Percentiles rank a stretch among this genome's conserved stretches.
phyloP scores from a whole-genome alignment of 2,888 invertebrate species.

The Artemia sp. region DNA sequence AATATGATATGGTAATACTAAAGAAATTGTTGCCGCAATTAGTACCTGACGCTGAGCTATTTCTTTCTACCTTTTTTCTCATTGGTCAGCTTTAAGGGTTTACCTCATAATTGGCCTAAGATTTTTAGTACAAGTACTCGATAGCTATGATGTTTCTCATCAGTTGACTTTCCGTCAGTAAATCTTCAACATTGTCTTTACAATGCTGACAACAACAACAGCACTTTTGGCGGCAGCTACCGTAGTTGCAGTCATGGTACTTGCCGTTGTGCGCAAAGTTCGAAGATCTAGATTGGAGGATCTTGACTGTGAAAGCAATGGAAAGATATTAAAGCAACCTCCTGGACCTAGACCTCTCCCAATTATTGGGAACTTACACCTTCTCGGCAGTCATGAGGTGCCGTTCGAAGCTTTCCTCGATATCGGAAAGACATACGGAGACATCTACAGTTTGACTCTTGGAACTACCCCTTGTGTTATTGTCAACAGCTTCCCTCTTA shows the following conservation, averaged over 20 bases:
- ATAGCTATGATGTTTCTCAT: not conserved
- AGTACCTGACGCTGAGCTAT: too few species aligned
- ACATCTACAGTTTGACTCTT: slow-evolving; percentile 50
- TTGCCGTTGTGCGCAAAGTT: not conserved
- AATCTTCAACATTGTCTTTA: not conserved
- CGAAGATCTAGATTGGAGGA: not conserved
- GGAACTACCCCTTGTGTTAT: slow-evolving; percentile 52
- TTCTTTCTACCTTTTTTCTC: too few species aligned
- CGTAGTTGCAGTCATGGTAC: not conserved
- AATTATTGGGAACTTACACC: slow-evolving; percentile 50
- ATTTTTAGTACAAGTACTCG: slow-evolving; percentile 8
- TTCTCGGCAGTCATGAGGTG: slow-evolving; percentile 42
- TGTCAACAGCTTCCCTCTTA: slow-evolving; percentile 51
- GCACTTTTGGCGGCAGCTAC: not conserved
- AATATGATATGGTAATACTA: too few species aligned
- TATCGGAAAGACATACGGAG: slow-evolving; percentile 50
- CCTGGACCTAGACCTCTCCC: slow-evolving; percentile 52
- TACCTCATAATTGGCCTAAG: slow-evolving; percentile 3
- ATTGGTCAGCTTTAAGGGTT: too few species aligned
- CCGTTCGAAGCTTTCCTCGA: slow-evolving; percentile 55
- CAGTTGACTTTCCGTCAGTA: not conserved
- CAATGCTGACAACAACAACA: slow-evolving; percentile 2
- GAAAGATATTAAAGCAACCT: slow-evolving; percentile 29
- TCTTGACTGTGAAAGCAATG: not conserved
- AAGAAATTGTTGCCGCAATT: too few species aligned